These are phyloP conservation scores for Nothura maculosa DNA, from an alignment of 2,797 vertebrate species.

Conservation along the genomic window DNA sequence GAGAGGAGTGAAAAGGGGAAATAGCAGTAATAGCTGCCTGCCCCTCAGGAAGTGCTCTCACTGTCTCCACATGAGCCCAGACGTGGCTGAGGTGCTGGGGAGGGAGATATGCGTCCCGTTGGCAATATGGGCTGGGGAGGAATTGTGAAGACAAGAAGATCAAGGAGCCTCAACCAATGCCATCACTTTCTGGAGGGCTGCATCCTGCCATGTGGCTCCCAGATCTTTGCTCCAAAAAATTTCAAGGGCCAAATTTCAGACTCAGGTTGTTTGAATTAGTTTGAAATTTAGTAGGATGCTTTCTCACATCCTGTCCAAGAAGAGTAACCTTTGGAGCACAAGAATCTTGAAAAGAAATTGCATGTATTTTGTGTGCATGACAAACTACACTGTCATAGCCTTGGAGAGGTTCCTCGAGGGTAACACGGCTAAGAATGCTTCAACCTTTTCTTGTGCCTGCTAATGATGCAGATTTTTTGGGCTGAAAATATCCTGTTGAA, in stretches of 20 bases:
- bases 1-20: constrained; percentile 21
- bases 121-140: constrained; percentile 10
- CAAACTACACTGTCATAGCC: constrained; percentile 23
- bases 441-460: neutral
- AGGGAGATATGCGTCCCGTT: neutral
- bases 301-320: constrained; percentile 63
- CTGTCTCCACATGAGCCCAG: neutral
- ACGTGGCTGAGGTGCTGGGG: constrained; percentile 5
- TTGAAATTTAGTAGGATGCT: constrained; percentile 56
- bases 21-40: neutral
- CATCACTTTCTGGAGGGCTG: constrained; percentile 43
- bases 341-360: constrained; percentile 29
- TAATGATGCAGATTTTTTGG: neutral
- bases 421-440: neutral
- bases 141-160: constrained; percentile 63
- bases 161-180: constrained; percentile 39
- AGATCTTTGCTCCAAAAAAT: constrained; percentile 43
- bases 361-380: neutral
- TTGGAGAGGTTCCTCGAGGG: neutral
- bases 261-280: constrained; percentile 62
- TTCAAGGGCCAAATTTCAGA: constrained; percentile 32
- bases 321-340: neutral
- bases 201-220: constrained; percentile 77
- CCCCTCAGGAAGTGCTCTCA: constrained; percentile 4
- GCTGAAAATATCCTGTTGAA: neutral